Conservation (phyloP, 2,113 vertebrate species). For the Fukomys damarensis region DNA sequence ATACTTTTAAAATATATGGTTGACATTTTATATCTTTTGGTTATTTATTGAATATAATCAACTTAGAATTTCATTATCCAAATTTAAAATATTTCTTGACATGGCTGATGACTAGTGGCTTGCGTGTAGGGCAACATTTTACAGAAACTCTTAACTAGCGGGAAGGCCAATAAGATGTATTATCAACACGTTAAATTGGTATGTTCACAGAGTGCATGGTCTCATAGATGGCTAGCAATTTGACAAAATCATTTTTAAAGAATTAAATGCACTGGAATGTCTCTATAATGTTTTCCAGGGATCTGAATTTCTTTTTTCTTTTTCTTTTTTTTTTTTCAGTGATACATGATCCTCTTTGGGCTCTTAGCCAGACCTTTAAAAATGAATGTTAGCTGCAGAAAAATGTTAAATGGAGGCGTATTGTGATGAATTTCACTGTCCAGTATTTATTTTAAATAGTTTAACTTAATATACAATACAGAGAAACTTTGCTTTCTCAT, state of each 20-base stretch:
- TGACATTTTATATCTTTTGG: conserved; percentile 80
- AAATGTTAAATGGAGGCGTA: conserved; percentile 78
- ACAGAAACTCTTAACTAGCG: conserved; percentile 80
- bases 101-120: conserved; percentile 80
- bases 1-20: neutral
- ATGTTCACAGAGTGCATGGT: conserved; percentile 65
- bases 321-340: conserved; percentile 71
- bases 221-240: conserved; percentile 75
- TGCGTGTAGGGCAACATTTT: conserved; percentile 87
- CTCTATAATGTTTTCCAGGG: conserved; percentile 82
- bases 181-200: conserved; percentile 76
- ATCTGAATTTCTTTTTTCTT: conserved; percentile 61
- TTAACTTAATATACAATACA: conserved; percentile 82
- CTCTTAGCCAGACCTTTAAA: conserved; percentile 74
- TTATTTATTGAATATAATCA: conserved; percentile 80
- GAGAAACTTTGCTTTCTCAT: conserved; percentile 78
- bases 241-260: conserved; percentile 75
- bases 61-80: conserved; percentile 82
- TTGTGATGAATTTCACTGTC: conserved; percentile 81
- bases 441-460: conserved; percentile 81
- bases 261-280: conserved; percentile 74
- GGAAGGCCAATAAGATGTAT: conserved; percentile 76
- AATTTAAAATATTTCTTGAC: conserved; percentile 82
- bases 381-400: conserved; percentile 75
- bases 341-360: conserved; percentile 78